Conservation (phyloP, 1,140 invertebrate species). For the Macrosteles quadrilineatus region DNA sequence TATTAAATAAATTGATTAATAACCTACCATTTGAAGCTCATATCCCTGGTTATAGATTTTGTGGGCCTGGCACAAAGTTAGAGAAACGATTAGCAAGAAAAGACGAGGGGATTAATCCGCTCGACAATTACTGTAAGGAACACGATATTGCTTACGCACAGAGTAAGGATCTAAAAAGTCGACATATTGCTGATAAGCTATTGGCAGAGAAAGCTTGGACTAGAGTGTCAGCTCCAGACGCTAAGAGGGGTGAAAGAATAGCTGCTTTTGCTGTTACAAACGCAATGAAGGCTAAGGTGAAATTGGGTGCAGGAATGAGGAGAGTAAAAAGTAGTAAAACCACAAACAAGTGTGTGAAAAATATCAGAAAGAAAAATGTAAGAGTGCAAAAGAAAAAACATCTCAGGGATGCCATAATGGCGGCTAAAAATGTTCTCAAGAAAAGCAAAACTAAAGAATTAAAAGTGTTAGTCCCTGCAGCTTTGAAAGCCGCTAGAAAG, state of each 20-base stretch:
- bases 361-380: too few species aligned
- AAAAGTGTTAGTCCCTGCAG: too few species aligned
- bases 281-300: constrained; percentile 46
- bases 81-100: constrained; percentile 48
- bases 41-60: constrained; percentile 52
- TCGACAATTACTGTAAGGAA: constrained; percentile 51
- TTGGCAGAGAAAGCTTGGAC: constrained; percentile 48
- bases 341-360: too few species aligned
- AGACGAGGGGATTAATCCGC: constrained; percentile 50
- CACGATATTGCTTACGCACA: constrained; percentile 53
- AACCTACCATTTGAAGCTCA: constrained; percentile 52
- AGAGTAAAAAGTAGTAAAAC: constrained; percentile 31
- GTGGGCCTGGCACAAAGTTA: constrained; percentile 52
- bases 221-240: constrained; percentile 47
- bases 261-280: constrained; percentile 44
- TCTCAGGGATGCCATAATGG: too few species aligned
- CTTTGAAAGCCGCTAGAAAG: too few species aligned
- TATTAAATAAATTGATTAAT: constrained; percentile 44
- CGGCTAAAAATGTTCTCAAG: neutral
- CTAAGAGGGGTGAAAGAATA: constrained; percentile 45
- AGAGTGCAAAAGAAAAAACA: too few species aligned
- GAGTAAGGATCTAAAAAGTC: constrained; percentile 44
- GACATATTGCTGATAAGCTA: constrained; percentile 49
- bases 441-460: too few species aligned
- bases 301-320: constrained; percentile 44